Conservation (phyloP, 2,113 vertebrate genomes). For the Hystrix cristata region DNA sequence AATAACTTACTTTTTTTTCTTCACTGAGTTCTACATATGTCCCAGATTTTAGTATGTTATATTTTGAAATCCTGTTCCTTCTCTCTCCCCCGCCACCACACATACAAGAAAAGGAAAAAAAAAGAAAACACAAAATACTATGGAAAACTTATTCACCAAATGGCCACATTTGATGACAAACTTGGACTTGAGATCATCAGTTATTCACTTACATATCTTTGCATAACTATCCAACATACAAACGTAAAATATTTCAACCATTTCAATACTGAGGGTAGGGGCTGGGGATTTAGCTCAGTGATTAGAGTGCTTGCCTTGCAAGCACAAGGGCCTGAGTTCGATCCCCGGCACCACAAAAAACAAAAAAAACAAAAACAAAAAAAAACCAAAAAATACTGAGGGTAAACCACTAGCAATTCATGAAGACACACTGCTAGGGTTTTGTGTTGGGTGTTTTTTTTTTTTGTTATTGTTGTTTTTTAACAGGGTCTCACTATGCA, state of each 20-base stretch:
- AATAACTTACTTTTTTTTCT: conserved; percentile 44
- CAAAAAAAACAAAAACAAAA: too few species aligned
- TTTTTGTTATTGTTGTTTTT: background rate
- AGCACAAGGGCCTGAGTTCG: too few species aligned
- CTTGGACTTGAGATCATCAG: background rate
- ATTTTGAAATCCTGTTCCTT: conserved; percentile 16
- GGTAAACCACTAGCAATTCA: conserved; percentile 21
- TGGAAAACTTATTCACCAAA: background rate
- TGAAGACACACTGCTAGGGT: background rate
- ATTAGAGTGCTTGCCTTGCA: too few species aligned
- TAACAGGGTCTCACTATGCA: background rate
- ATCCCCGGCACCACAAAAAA: too few species aligned
- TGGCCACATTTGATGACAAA: background rate
- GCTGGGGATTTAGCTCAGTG: too few species aligned
- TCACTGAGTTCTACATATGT: background rate
- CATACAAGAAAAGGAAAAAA: background rate
- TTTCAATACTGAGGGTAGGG: conserved; percentile 61
- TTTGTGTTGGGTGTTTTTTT: background rate
- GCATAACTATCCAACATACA: conserved; percentile 41
- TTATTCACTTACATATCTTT: conserved; percentile 1
- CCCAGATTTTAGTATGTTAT: conserved; percentile 8
- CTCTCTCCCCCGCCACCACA: background rate
- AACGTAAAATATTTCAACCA: background rate
- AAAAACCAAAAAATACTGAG: too few species aligned
- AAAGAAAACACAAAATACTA: background rate